Percentiles rank a stretch among this genome's conserved stretches.
Evolutionary conservation across 2,113 vertebrate species (phyloP).

Genomic region (Camelus bactrianus): DNA sequence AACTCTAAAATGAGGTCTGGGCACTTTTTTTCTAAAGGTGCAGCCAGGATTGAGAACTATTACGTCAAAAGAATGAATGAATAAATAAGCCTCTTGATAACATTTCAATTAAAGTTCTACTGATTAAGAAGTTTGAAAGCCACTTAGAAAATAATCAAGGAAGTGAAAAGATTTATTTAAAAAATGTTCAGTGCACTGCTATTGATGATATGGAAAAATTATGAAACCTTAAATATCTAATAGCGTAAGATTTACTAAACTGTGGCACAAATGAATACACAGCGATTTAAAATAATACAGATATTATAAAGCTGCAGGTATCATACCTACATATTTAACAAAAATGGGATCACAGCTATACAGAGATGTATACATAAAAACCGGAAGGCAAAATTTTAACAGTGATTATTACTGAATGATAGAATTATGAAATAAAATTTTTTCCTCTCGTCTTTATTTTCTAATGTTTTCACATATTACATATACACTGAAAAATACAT

Average conservation of each 20-base stretch:
- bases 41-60: background rate
- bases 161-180: constrained; percentile 14
- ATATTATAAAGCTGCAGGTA: background rate
- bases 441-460: constrained; percentile 25
- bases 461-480: background rate
- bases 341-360: constrained; percentile 19
- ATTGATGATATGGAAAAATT: background rate
- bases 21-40: background rate
- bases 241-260: background rate
- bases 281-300: background rate
- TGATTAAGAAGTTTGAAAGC: constrained; percentile 7
- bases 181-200: background rate
- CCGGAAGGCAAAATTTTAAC: background rate
- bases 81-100: background rate
- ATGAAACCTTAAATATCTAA: constrained; percentile 17
- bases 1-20: constrained; percentile 3
- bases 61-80: background rate
- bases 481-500: background rate
- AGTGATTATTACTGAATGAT: background rate
- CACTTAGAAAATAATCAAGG: constrained; percentile 20
- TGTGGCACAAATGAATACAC: background rate
- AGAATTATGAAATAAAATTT: background rate
- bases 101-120: background rate
- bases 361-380: background rate
- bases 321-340: background rate